A percentile compares a stretch with the other conserved stretches of the same genome.
Evolutionary conservation across 2,888 invertebrate genomes (phyloP).

Genomic region (Polydrusus pterygomalis): DNA sequence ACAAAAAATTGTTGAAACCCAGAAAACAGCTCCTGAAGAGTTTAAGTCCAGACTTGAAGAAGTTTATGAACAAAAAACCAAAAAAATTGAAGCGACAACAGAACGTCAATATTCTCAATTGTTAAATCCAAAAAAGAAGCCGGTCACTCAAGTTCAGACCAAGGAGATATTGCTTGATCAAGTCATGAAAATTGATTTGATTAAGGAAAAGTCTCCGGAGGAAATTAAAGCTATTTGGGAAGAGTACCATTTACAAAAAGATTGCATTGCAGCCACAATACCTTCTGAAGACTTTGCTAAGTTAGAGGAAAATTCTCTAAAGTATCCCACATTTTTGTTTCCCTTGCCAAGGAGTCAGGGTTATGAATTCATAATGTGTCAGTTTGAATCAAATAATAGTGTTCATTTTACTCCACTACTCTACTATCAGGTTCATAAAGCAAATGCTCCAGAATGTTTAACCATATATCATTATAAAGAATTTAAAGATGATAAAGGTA

Average conservation of each 20-base stretch:
- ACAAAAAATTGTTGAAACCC: constrained; percentile 82
- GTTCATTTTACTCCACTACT: constrained; percentile 90
- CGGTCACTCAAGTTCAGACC: constrained; percentile 57
- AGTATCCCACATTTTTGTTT: constrained; percentile 83
- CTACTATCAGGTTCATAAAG: constrained; percentile 90
- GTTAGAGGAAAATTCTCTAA: constrained; percentile 76
- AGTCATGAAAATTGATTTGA: constrained; percentile 86
- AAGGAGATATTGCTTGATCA: constrained; percentile 76
- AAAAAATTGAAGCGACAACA: constrained; percentile 72
- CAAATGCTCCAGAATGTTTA: constrained; percentile 91
- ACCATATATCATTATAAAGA: constrained; percentile 88
- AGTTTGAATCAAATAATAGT: constrained; percentile 81
- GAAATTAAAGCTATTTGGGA: constrained; percentile 88
- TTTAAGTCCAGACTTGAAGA: constrained; percentile 80
- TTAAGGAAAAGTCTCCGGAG: constrained; percentile 80
- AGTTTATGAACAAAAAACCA: constrained; percentile 70
- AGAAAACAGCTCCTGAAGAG: constrained; percentile 85
- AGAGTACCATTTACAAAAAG: constrained; percentile 85
- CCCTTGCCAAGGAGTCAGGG: constrained; percentile 88
- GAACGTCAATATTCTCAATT: constrained; percentile 77
- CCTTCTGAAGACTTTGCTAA: constrained; percentile 77
- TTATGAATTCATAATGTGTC: constrained; percentile 89
- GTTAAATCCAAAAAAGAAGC: constrained; percentile 77
- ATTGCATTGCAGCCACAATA: constrained; percentile 79
- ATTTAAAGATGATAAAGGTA: constrained; percentile 79